These are phyloP conservation scores for Hemithea aestivaria DNA, from an alignment of 2,888 invertebrate genomes.

Conservation along the genomic window DNA sequence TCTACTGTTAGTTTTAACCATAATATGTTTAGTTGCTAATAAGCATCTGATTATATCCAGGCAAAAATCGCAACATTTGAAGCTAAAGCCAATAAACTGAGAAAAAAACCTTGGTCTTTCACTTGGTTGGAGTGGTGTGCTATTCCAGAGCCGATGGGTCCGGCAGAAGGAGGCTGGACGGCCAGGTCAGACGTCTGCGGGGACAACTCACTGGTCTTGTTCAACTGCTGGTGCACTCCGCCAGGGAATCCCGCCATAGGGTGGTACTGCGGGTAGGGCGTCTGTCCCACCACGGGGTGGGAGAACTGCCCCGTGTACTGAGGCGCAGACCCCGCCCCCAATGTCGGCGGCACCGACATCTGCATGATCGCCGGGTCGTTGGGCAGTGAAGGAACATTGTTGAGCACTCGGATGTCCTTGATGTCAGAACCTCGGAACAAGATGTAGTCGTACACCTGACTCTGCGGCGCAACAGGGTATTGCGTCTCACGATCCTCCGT, in stretches of 20 bases:
- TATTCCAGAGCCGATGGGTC: conserved; percentile 71
- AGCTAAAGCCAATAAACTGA: conserved; percentile 56
- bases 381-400: conserved; percentile 89
- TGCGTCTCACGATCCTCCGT: conserved; percentile 98
- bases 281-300: conserved; percentile 84
- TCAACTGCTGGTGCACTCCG: conserved; percentile 64
- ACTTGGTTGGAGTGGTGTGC: conserved; percentile 70
- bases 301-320: conserved; percentile 82
- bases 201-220: conserved; percentile 78
- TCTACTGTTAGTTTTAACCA: background rate
- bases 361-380: conserved; percentile 99
- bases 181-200: conserved; percentile 65
- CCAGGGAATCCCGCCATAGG: conserved; percentile 75
- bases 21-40: background rate
- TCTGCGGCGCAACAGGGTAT: conserved; percentile 96
- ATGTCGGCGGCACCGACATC: conserved; percentile 87
- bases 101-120: conserved; percentile 79
- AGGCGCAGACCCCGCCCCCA: conserved; percentile 80
- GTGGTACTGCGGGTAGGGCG: conserved; percentile 69
- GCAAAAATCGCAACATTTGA: conserved; percentile 67
- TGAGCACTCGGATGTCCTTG: conserved; percentile 98
- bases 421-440: conserved; percentile 99
- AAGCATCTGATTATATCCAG: conserved; percentile 35
- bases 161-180: conserved; percentile 54
- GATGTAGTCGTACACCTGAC: conserved; percentile 99